Evolutionary conservation across 2,113 vertebrate species (phyloP).

Genomic region (Brachyhypopomus gauderio): DNA sequence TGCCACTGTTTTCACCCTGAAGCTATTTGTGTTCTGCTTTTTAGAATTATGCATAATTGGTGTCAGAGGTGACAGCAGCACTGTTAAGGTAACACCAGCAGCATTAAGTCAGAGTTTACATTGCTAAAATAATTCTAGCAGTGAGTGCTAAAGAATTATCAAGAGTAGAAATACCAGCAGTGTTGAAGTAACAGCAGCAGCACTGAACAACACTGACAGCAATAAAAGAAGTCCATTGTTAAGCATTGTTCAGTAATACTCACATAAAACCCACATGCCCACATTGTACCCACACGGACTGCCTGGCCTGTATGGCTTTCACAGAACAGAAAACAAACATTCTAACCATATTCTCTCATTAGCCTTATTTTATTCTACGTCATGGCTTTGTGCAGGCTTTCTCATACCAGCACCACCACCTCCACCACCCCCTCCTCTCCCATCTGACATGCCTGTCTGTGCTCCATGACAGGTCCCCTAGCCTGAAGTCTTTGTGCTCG

Average conservation of each 20-base stretch:
- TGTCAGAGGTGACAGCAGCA: conserved; percentile 34
- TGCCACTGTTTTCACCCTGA: not conserved
- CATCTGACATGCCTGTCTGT: not conserved
- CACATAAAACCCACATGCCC: not conserved
- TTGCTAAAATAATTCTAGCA: not conserved
- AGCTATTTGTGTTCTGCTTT: not conserved
- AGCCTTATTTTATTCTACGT: not conserved
- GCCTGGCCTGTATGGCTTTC: not conserved
- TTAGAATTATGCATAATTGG: conserved; percentile 27
- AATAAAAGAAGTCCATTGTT: too few species aligned
- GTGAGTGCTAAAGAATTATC: not conserved
- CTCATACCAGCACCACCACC: too few species aligned
- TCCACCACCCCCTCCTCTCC: too few species aligned
- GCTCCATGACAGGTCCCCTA: conserved; percentile 2
- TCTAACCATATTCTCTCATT: not conserved
- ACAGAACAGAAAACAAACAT: not conserved
- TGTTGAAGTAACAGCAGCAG: not conserved
- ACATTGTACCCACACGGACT: not conserved
- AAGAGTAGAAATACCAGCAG: not conserved
- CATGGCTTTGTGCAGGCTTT: not conserved
- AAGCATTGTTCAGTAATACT: not conserved
- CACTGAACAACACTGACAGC: not conserved
- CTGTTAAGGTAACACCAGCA: not conserved
- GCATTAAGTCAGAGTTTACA: not conserved
- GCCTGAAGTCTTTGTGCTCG: not conserved